Evolutionary conservation across 1,140 invertebrate genomes (phyloP).

Genomic region (Leptestheria dahalacensis): DNA sequence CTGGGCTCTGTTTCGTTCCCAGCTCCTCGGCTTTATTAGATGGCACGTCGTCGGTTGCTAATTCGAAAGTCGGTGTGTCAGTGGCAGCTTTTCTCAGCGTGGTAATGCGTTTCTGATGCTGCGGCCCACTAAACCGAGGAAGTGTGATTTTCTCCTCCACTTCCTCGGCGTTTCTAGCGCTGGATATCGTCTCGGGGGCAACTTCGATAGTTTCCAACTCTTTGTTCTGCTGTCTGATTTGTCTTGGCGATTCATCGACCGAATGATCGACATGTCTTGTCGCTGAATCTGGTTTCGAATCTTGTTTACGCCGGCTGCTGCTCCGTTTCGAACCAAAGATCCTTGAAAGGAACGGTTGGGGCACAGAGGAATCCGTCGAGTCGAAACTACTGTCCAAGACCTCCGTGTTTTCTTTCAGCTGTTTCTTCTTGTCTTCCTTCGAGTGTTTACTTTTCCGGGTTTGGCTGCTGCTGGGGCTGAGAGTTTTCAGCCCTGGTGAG

Average conservation of each 20-base stretch:
- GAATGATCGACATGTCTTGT: not conserved
- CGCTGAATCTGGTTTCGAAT: too few relatives aligned
- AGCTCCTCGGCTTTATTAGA: not conserved
- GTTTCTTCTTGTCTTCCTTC: slow-evolving; percentile 4
- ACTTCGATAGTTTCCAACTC: not conserved
- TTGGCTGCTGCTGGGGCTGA: not conserved
- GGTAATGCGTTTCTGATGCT: not conserved
- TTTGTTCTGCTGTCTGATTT: not conserved
- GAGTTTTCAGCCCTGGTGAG: not conserved
- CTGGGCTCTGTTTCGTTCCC: not conserved
- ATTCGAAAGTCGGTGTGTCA: not conserved
- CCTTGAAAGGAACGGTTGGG: slow-evolving; percentile 3
- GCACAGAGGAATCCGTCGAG: not conserved
- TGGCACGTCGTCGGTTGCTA: too few relatives aligned
- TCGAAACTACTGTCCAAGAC: not conserved
- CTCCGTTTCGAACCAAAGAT: not conserved
- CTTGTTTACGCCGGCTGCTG: not conserved
- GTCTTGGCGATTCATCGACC: not conserved
- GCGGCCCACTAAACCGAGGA: not conserved
- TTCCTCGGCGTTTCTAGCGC: not conserved
- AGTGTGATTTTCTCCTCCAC: not conserved
- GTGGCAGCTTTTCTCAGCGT: not conserved
- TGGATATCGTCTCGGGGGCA: not conserved
- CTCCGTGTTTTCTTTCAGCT: slow-evolving; percentile 9
- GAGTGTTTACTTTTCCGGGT: slow-evolving; percentile 4